Base-by-base conservation (phyloP, 2,888 invertebrate genomes). In the Boloria euphrosyne region DNA sequence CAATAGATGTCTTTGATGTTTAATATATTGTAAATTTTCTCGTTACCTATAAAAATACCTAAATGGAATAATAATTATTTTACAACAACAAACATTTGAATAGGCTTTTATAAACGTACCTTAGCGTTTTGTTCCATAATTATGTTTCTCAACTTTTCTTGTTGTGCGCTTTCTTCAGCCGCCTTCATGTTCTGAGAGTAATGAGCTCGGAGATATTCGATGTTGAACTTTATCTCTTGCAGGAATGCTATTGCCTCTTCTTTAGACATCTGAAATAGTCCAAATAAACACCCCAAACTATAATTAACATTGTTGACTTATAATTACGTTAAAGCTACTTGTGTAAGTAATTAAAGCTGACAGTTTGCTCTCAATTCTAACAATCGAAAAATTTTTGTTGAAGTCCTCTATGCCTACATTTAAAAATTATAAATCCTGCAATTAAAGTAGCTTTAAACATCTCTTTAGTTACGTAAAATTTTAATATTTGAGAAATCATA, bases 171-270 rank as follows among this genome's bases (percentile, higher is more conserved):
- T 66, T 92, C 89, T 60, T 91, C 86, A 0, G 85, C 85, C 4
- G 88, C 84, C 62, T 92, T 89, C 63, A 87, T 64, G 71, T 85
- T 88, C 74, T 94, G 93, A 0, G 93, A 83, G 82, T 94, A 95
- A 79, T 94, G 94, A 14, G 93, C 92, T 73, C 95, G 95, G 65
- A 96, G 87, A 78, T 95, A 95, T 74, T 95, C 95, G 76, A 96
- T 93, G 74, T 95, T 95, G 77, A 94, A 93, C 78, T 96, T 95
- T 75, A 96, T 96, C 79, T 96, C 95, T 81, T 96, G 95, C 18
- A 96, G 86, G 81, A 96, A 96, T 52, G 93, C 93, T 54, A 96
- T 94, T 1, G 96, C 96, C 80, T 95, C 96, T 81, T 96, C 95
- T 59, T 95, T 94, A 13, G 94, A 90, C 93, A 96, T 95, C 96